Conservation (phyloP, 2,888 invertebrate species). For the Drosophila monieri region DNA sequence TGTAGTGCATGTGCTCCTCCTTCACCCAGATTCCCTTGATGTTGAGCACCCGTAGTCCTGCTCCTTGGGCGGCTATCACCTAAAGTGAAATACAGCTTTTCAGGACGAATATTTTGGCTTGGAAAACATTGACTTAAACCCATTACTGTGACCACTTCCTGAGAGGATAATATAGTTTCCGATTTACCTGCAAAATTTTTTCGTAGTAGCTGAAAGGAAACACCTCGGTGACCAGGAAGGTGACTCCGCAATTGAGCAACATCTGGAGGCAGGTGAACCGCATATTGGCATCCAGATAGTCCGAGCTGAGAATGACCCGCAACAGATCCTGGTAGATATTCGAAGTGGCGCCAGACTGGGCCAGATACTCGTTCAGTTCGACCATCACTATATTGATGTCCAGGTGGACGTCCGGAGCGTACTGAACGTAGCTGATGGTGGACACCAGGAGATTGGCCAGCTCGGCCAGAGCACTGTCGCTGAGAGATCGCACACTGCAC, state of each 20-base stretch:
- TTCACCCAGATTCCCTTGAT: constrained; percentile 90
- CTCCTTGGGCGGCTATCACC: constrained; percentile 87
- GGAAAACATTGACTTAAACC: too few relatives aligned
- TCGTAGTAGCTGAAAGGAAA: constrained; percentile 90
- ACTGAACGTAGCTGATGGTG: constrained; percentile 86
- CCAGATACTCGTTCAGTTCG: constrained; percentile 86
- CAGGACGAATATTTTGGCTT: neutral
- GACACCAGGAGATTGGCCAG: constrained; percentile 87
- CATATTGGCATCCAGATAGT: constrained; percentile 88
- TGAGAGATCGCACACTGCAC: constrained; percentile 86
- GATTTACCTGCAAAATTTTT: constrained; percentile 87
- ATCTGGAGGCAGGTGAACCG: constrained; percentile 88
- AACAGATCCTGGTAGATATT: constrained; percentile 89
- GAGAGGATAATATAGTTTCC: too few relatives aligned
- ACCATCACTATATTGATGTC: constrained; percentile 86
- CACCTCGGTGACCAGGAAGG: constrained; percentile 87
- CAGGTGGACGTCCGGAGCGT: constrained; percentile 85
- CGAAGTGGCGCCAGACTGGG: constrained; percentile 87
- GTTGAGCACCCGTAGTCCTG: constrained; percentile 87
- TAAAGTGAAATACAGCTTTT: constrained; percentile 61
- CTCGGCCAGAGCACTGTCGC: constrained; percentile 86
- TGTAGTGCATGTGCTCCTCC: constrained; percentile 87
- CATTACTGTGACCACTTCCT: neutral
- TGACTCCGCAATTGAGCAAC: constrained; percentile 87
- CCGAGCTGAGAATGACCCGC: constrained; percentile 87